A percentile compares a stretch with the other conserved stretches of the same genome.
Conservation (phyloP, 2,797 vertebrate species). For the Apodemus agrarius region DNA sequence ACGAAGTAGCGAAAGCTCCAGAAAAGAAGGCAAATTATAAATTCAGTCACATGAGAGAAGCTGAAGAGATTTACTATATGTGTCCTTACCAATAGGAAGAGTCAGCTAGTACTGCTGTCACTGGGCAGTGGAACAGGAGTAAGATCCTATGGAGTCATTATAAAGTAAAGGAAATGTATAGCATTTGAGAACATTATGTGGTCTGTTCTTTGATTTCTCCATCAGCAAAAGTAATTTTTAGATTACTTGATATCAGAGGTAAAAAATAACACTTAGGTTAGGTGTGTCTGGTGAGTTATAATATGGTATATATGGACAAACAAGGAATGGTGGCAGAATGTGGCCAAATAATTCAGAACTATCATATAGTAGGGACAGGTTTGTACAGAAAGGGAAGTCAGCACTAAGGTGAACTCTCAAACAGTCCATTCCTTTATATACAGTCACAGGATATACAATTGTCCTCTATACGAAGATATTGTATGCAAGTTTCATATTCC, state of each 20-base stretch:
- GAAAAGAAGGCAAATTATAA: background rate
- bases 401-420: background rate
- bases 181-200: background rate
- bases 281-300: background rate
- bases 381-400: background rate
- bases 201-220: background rate
- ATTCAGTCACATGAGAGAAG: background rate
- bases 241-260: background rate
- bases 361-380: background rate
- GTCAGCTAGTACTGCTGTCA: background rate
- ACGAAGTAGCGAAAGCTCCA: background rate
- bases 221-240: background rate
- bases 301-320: background rate
- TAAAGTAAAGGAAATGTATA: background rate
- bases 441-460: rapidly evolving
- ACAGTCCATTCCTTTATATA: rapidly evolving
- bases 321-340: background rate
- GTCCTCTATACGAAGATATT: rapidly evolving
- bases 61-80: background rate
- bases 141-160: background rate
- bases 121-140: background rate
- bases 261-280: background rate
- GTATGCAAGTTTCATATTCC: no score
- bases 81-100: background rate
- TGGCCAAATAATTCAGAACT: background rate